Evolutionary conservation across 2,888 invertebrate genomes (phyloP).

Genomic region (Ichneumon xanthorius): DNA sequence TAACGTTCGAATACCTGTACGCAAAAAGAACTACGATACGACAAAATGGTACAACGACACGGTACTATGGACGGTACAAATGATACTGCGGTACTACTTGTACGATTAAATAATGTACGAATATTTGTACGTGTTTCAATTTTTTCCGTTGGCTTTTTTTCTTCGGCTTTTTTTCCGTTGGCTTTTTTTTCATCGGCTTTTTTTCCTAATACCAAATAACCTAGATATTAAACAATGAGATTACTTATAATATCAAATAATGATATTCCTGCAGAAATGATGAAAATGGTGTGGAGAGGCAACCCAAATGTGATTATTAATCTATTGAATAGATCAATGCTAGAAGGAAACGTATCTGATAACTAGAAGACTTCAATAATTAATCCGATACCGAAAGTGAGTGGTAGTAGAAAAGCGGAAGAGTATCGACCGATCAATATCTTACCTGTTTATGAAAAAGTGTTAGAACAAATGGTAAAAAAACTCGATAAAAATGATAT

Average conservation of each 20-base stretch:
- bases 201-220: not conserved
- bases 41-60: too few relatives aligned
- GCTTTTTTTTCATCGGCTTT: too few relatives aligned
- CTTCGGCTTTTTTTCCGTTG: too few relatives aligned
- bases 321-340: conserved; percentile 48
- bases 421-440: conserved; percentile 51
- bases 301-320: conserved; percentile 21
- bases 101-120: too few relatives aligned
- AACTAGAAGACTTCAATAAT: conserved; percentile 47
- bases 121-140: too few relatives aligned
- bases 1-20: too few relatives aligned
- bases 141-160: too few relatives aligned
- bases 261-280: conserved; percentile 23
- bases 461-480: conserved; percentile 24
- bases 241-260: too few relatives aligned
- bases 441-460: conserved; percentile 58
- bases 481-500: not conserved
- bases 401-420: conserved; percentile 46
- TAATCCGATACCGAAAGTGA: conserved; percentile 53
- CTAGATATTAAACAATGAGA: conserved; percentile 44
- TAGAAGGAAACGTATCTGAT: conserved; percentile 41
- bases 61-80: too few relatives aligned
- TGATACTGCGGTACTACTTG: too few relatives aligned
- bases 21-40: too few relatives aligned
- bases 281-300: conserved; percentile 42